Conservation (phyloP, 2,113 vertebrate genomes). For the Bagarius yarrelli region DNA sequence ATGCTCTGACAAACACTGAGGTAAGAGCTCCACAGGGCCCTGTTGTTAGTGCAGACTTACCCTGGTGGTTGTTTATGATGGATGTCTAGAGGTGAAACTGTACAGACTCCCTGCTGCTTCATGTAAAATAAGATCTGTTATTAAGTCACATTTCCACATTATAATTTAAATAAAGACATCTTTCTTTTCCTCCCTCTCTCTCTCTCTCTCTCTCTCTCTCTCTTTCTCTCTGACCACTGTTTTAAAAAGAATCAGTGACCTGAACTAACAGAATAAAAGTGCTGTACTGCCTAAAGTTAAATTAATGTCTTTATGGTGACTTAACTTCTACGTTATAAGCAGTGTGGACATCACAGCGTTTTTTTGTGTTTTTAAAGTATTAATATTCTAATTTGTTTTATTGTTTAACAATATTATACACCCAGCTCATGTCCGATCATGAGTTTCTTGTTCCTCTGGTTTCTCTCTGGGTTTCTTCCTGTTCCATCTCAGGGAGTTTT, state of each 20-base stretch:
- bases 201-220: not conserved
- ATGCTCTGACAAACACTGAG: constrained; percentile 47
- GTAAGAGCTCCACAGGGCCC: constrained; percentile 32
- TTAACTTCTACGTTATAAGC: not conserved
- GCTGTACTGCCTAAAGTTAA: not conserved
- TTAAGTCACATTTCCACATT: constrained; percentile 22
- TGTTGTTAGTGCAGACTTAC: constrained; percentile 24
- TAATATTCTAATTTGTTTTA: not conserved
- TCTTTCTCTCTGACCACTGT: too few relatives aligned
- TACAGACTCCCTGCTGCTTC: constrained; percentile 9
- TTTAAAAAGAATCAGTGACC: not conserved
- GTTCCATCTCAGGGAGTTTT: too few relatives aligned
- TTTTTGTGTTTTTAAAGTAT: not conserved
- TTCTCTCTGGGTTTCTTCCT: too few relatives aligned
- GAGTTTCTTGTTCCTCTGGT: not conserved
- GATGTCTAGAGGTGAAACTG: constrained; percentile 15
- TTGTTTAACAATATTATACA: not conserved
- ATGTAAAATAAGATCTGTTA: constrained; percentile 28
- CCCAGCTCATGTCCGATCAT: not conserved
- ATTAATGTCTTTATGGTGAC: not conserved
- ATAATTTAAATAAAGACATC: not conserved
- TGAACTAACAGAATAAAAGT: not conserved
- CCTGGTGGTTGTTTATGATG: constrained; percentile 27
- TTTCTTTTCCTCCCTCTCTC: not conserved
- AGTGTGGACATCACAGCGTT: not conserved